phyloP scores from a whole-genome alignment of 1,140 invertebrate species.

The Diprion similis region DNA sequence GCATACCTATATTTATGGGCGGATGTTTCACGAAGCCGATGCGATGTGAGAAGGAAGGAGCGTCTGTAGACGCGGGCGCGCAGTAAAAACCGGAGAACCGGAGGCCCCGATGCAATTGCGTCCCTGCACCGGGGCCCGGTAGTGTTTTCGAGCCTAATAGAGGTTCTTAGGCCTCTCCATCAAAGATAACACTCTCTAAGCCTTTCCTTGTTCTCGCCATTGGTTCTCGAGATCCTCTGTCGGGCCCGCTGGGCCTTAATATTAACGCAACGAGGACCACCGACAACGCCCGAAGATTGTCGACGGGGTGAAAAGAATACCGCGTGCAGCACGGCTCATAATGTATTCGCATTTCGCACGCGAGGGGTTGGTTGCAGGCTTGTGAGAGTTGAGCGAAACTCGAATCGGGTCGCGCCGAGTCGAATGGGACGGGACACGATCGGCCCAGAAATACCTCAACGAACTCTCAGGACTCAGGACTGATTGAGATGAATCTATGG shows the following conservation, averaged over 20 bases:
- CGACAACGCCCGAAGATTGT: background rate
- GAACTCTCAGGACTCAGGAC: slow-evolving; percentile 33
- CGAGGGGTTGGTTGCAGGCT: background rate
- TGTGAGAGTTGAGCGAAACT: no score
- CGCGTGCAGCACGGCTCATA: background rate
- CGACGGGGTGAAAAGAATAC: no score
- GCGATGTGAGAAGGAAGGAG: no score
- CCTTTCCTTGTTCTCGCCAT: slow-evolving; percentile 29
- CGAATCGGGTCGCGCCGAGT: no score
- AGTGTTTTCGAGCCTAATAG: slow-evolving; percentile 48
- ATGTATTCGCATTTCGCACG: slow-evolving; percentile 5
- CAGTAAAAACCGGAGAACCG: no score
- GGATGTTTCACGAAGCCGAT: no score
- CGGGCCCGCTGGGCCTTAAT: slow-evolving; percentile 8
- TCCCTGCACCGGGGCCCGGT: slow-evolving; percentile 42
- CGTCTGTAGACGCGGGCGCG: no score
- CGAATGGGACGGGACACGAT: background rate
- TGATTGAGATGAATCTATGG: slow-evolving; percentile 46
- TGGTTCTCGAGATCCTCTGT: slow-evolving; percentile 16
- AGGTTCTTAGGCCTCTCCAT: slow-evolving; percentile 50
- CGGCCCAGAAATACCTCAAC: background rate
- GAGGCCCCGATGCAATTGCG: slow-evolving; percentile 33
- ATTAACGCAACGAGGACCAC: background rate
- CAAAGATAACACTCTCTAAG: slow-evolving; percentile 45
- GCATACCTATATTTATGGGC: no score